These are phyloP conservation scores for Protobothrops flavoviridis DNA, from an alignment of 2,113 vertebrate species.

Conservation along the genomic window DNA sequence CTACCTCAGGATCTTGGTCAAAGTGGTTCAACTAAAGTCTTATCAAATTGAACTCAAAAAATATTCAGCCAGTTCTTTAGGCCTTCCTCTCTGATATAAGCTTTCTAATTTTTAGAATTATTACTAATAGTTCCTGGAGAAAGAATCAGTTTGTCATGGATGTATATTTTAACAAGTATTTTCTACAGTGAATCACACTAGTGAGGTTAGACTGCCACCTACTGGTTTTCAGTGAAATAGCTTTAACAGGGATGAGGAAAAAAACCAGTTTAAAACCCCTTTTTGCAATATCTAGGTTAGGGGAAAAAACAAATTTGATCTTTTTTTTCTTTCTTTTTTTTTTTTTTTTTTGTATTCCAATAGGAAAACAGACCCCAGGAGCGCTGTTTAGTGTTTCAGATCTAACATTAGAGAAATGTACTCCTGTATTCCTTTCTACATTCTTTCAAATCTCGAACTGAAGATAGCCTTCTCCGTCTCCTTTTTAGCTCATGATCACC, in stretches of 20 bases:
- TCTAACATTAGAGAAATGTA: not conserved
- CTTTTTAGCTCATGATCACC: not conserved
- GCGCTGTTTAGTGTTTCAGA: not conserved
- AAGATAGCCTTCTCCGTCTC: not conserved
- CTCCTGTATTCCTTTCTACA: not conserved
- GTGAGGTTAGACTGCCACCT: slow-evolving; percentile 67
- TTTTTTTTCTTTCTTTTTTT: too few species aligned
- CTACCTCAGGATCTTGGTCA: not conserved
- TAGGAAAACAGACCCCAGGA: not conserved
- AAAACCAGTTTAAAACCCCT: not conserved
- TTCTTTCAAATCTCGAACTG: not conserved
- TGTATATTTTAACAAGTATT: not conserved
- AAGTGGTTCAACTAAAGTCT: not conserved
- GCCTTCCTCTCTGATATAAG: not conserved
- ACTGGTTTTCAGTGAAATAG: slow-evolving; percentile 62
- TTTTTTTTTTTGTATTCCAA: not conserved
- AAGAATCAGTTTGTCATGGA: not conserved
- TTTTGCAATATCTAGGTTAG: not conserved
- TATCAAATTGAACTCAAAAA: slow-evolving; percentile 9
- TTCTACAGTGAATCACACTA: slow-evolving; percentile 5
- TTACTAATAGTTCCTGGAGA: slow-evolving; percentile 34
- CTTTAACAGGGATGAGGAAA: not conserved
- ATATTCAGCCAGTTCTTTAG: not conserved
- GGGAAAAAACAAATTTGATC: not conserved
- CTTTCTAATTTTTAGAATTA: not conserved